Conservation (phyloP, 2,888 invertebrate genomes). For the Torymus aiolomorphi region DNA sequence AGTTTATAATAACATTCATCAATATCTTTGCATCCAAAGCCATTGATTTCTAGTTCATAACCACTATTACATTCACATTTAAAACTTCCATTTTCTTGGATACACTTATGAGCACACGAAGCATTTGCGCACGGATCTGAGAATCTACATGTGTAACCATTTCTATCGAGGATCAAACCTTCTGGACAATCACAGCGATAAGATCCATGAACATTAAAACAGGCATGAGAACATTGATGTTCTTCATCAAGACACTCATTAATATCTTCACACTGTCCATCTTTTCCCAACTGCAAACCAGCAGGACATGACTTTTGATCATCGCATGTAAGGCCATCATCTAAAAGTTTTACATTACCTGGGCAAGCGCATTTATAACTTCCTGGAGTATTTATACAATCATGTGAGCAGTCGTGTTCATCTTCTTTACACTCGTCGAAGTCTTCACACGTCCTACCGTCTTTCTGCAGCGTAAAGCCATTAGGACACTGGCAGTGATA, state of each 20-base stretch:
- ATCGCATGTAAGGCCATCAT: constrained; percentile 74
- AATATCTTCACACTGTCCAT: constrained; percentile 70
- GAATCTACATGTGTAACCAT: constrained; percentile 66
- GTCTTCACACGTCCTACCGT: constrained; percentile 73
- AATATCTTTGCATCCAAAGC: constrained; percentile 71
- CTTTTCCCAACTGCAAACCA: constrained; percentile 63
- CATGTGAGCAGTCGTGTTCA: constrained; percentile 75
- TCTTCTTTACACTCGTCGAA: constrained; percentile 73
- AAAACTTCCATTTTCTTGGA: constrained; percentile 71
- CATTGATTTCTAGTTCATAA: constrained; percentile 67
- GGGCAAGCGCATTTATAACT: constrained; percentile 73
- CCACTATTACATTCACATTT: constrained; percentile 75
- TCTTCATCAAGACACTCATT: constrained; percentile 72
- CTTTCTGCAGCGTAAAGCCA: constrained; percentile 74
- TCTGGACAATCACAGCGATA: constrained; percentile 79
- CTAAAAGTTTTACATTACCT: constrained; percentile 63
- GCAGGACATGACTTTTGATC: constrained; percentile 60
- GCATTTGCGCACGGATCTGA: constrained; percentile 61
- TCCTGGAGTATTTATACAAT: constrained; percentile 68
- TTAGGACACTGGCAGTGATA: constrained; percentile 78
- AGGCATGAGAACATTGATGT: constrained; percentile 78
- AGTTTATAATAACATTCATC: constrained; percentile 69
- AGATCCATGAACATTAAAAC: constrained; percentile 77
- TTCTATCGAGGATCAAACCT: constrained; percentile 76
- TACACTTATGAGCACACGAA: constrained; percentile 69